Conservation (phyloP, 2,113 vertebrate species). For the Aptenodytes forsteri region DNA sequence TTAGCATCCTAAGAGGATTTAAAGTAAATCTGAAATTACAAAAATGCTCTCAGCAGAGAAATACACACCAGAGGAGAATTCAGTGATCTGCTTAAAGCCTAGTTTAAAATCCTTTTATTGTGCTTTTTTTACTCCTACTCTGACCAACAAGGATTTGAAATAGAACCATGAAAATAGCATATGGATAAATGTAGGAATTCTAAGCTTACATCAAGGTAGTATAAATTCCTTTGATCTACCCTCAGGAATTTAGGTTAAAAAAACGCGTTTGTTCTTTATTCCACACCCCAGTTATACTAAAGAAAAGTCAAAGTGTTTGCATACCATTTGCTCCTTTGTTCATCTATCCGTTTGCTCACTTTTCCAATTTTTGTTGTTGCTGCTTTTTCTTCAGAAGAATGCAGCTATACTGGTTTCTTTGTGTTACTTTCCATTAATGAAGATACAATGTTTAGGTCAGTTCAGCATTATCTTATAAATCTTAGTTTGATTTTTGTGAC, state of each 20-base stretch:
- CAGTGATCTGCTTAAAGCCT: background rate
- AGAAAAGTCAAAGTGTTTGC: background rate
- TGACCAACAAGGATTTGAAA: constrained; percentile 19
- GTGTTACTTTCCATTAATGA: background rate
- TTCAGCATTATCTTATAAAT: constrained; percentile 55
- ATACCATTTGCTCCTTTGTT: background rate
- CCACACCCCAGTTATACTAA: background rate
- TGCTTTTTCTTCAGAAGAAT: background rate
- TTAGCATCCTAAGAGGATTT: constrained; percentile 30
- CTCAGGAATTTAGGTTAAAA: background rate
- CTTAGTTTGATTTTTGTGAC: constrained; percentile 55
- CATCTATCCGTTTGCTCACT: background rate
- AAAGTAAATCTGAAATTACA: constrained; percentile 35
- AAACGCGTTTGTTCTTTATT: background rate
- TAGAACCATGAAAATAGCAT: background rate
- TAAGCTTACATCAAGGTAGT: background rate
- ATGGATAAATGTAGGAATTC: background rate
- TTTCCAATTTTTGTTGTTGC: background rate
- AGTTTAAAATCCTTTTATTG: constrained; percentile 21
- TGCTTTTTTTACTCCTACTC: background rate
- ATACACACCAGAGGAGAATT: background rate
- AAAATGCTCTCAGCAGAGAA: constrained; percentile 20
- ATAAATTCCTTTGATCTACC: background rate
- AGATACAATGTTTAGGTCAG: constrained; percentile 8
- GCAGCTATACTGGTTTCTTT: background rate